These are phyloP conservation scores for Ametastegia equiseti DNA, from an alignment of 2,888 invertebrate genomes.

Conservation along the genomic window DNA sequence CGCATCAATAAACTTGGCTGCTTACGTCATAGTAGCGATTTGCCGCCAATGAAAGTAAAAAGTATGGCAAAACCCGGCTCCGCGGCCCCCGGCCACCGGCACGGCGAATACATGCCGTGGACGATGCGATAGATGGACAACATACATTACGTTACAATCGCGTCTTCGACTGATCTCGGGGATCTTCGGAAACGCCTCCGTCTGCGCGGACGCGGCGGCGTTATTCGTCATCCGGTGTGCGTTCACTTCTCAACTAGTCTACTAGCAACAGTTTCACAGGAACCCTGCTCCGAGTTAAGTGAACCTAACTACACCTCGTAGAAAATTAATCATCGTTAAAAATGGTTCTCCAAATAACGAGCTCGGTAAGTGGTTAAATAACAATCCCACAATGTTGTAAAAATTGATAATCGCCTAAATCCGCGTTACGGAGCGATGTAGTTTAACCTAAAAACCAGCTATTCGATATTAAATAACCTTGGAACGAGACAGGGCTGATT, in stretches of 20 bases:
- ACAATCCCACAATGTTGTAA: background rate
- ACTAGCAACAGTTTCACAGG: background rate
- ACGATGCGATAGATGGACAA: background rate
- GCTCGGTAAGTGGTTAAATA: background rate
- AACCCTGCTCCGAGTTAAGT: background rate
- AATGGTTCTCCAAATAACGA: slow-evolving; percentile 43
- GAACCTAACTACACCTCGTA: background rate
- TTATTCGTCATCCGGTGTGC: slow-evolving; percentile 9
- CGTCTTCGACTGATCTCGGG: slow-evolving; percentile 15
- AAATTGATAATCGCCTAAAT: background rate
- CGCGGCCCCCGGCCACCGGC: background rate
- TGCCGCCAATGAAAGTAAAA: background rate
- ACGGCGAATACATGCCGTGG: background rate
- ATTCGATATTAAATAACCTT: background rate
- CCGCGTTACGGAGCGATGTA: background rate
- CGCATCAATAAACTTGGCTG: slow-evolving; percentile 2
- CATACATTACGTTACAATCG: background rate
- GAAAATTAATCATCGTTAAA: slow-evolving; percentile 4
- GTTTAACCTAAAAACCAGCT: slow-evolving; percentile 29
- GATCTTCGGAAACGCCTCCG: slow-evolving; percentile 20
- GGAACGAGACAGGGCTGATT: background rate
- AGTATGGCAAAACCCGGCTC: background rate
- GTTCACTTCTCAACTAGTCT: slow-evolving; percentile 26
- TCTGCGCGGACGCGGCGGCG: background rate
- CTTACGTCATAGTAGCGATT: background rate